Percentiles rank a stretch among this genome's conserved stretches.
These are phyloP conservation scores for Diogma glabrata DNA, from an alignment of 2,888 invertebrate species.

Conservation along the genomic window DNA sequence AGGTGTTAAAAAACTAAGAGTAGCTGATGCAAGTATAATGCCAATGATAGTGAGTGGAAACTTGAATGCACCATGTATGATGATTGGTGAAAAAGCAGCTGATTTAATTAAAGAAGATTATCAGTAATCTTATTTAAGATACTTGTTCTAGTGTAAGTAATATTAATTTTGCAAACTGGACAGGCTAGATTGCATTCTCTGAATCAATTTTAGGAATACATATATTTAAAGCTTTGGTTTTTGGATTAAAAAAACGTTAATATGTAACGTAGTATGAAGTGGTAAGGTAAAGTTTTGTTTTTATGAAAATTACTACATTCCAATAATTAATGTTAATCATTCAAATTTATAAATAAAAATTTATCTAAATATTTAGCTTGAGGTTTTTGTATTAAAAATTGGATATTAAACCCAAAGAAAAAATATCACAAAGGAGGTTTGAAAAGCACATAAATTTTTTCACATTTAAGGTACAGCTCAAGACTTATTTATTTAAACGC, in stretches of 20 bases:
- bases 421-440: too few relatives aligned
- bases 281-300: too few relatives aligned
- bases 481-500: too few relatives aligned
- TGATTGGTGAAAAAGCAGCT: constrained; percentile 55
- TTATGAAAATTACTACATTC: too few relatives aligned
- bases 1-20: constrained; percentile 42
- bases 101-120: constrained; percentile 47
- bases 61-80: constrained; percentile 48
- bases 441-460: too few relatives aligned
- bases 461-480: too few relatives aligned
- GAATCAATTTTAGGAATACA: not conserved
- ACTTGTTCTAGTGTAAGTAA: not conserved
- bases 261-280: too few relatives aligned
- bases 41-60: constrained; percentile 50
- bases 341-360: too few relatives aligned
- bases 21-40: constrained; percentile 55
- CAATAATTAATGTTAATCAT: too few relatives aligned
- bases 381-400: too few relatives aligned
- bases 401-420: too few relatives aligned
- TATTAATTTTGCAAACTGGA: not conserved
- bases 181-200: not conserved
- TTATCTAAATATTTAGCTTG: too few relatives aligned
- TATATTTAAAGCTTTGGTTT: not conserved
- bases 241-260: not conserved
- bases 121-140: not conserved